phyloP scores from a whole-genome alignment of 2,113 vertebrate species.

The Daboia siamensis region DNA sequence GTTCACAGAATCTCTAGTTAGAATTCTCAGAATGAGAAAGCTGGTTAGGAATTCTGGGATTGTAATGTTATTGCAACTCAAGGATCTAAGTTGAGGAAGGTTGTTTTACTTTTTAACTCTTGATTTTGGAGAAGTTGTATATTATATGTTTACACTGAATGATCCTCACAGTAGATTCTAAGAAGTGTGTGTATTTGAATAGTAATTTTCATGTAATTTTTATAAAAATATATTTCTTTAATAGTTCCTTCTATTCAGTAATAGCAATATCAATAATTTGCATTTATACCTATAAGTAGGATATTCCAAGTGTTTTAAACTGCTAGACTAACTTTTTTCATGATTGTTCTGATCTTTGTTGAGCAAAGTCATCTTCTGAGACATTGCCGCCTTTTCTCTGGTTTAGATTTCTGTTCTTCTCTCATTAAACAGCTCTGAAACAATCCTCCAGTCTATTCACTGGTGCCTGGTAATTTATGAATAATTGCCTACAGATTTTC shows the following conservation, averaged over 20 bases:
- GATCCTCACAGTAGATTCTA: neutral
- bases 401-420: neutral
- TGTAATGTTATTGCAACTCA: neutral
- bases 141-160: neutral
- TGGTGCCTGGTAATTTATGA: neutral
- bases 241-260: neutral
- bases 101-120: neutral
- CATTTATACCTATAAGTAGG: neutral
- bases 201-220: neutral
- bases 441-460: neutral
- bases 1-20: neutral
- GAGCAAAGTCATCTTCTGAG: neutral
- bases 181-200: neutral
- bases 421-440: neutral
- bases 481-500: neutral
- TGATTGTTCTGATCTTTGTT: neutral
- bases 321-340: neutral
- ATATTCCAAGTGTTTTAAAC: neutral
- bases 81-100: neutral
- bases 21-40: neutral
- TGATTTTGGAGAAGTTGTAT: neutral
- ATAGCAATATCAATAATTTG: neutral
- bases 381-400: neutral
- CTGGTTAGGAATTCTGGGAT: neutral
- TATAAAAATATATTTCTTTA: neutral